phyloP scores from a whole-genome alignment of 1,140 invertebrate species.

The Dreissena polymorpha region DNA sequence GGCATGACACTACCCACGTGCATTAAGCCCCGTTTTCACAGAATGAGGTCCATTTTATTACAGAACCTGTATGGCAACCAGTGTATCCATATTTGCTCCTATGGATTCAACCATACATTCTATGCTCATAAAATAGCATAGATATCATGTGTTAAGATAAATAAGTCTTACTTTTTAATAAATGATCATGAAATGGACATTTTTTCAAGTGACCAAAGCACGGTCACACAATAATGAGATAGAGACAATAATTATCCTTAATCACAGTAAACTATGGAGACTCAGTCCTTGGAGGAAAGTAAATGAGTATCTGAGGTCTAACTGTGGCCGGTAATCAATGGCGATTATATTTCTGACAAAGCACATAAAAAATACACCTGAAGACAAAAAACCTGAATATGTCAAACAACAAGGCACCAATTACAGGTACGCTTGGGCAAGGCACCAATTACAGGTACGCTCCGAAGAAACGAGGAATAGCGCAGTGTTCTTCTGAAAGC shows the following conservation, averaged over 20 bases:
- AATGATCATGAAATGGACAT: too few relatives aligned
- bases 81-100: too few relatives aligned
- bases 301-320: too few relatives aligned
- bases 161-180: too few relatives aligned
- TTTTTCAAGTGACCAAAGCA: background rate
- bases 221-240: conserved; percentile 10
- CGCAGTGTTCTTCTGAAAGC: background rate
- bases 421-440: conserved; percentile 20
- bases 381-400: conserved; percentile 14
- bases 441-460: conserved; percentile 13
- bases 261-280: conserved; percentile 25
- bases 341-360: conserved; percentile 47
- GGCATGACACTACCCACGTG: too few relatives aligned
- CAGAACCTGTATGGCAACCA: too few relatives aligned
- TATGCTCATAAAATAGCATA: too few relatives aligned
- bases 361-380: conserved; percentile 44
- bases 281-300: too few relatives aligned
- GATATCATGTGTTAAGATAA: too few relatives aligned
- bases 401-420: background rate
- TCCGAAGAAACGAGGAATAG: conserved; percentile 5
- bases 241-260: conserved; percentile 43
- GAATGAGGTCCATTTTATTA: too few relatives aligned
- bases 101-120: too few relatives aligned
- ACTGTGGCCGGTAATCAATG: conserved; percentile 25
- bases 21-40: too few relatives aligned